These are phyloP conservation scores for Onychorhynchus coronatus DNA, from an alignment of 2,113 vertebrate genomes.

Conservation along the genomic window DNA sequence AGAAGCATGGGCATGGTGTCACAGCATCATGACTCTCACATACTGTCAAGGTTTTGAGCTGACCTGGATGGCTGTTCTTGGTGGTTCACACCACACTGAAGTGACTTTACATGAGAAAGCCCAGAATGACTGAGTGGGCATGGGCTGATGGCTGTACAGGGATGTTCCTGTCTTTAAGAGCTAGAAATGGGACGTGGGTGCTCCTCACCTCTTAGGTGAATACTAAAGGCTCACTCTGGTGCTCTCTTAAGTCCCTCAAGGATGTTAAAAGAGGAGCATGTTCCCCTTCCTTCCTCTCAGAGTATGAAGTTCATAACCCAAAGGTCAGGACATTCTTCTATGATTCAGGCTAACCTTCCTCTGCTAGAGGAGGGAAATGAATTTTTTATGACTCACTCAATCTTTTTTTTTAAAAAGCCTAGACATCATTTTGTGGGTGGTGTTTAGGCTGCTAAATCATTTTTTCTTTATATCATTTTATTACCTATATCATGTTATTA, in stretches of 20 bases:
- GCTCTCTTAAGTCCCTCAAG: not conserved
- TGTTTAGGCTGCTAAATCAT: not conserved
- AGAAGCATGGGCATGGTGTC: not conserved
- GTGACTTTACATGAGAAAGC: not conserved
- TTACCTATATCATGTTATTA: not conserved
- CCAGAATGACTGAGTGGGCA: no score
- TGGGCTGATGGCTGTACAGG: not conserved
- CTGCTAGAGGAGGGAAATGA: not conserved
- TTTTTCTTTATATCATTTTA: not conserved
- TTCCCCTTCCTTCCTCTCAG: not conserved
- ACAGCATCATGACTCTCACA: fast-evolving
- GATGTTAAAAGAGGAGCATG: not conserved
- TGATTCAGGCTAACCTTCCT: not conserved
- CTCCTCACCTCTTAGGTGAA: not conserved
- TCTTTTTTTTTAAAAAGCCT: not conserved
- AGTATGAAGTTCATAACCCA: not conserved
- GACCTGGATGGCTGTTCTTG: not conserved
- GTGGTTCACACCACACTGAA: fast-evolving
- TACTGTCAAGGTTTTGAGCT: not conserved
- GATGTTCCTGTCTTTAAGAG: not conserved
- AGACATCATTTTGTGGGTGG: not conserved
- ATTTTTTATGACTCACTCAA: not conserved
- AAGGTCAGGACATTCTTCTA: not conserved
- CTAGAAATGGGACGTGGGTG: not conserved
- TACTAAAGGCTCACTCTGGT: not conserved